These are phyloP conservation scores for Heterodera schachtii DNA, from an alignment of 1,140 invertebrate species.

Conservation along the genomic window DNA sequence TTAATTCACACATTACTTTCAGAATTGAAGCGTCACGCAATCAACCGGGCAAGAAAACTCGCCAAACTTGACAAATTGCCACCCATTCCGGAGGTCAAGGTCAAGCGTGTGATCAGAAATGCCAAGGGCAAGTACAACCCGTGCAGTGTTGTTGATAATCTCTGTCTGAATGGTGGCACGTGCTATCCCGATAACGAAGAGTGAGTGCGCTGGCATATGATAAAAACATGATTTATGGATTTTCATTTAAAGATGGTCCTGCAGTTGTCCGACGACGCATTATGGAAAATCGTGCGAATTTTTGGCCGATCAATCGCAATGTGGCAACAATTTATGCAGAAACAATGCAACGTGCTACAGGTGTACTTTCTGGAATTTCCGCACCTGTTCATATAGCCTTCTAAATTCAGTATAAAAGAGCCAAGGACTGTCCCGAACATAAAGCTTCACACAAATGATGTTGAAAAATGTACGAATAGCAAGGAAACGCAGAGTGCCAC, in stretches of 20 bases:
- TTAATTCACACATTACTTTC: conserved; percentile 1
- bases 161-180: conserved; percentile 29
- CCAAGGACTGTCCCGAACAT: conserved; percentile 24
- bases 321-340: conserved; percentile 34
- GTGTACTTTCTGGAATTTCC: conserved; percentile 3
- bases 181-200: conserved; percentile 16
- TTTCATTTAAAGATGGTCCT: conserved; percentile 37
- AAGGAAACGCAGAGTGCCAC: neutral
- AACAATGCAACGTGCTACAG: conserved; percentile 50
- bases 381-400: neutral
- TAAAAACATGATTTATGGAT: neutral
- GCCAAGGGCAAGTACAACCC: conserved; percentile 12
- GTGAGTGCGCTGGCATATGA: neutral
- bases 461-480: neutral
- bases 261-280: conserved; percentile 36
- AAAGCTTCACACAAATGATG: neutral
- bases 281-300: conserved; percentile 50
- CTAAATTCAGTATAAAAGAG: conserved; percentile 24
- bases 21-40: neutral
- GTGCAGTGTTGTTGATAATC: conserved; percentile 16
- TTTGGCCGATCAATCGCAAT: conserved; percentile 36
- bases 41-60: neutral
- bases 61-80: conserved; percentile 6
- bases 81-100: conserved; percentile 7
- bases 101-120: neutral